phyloP scores from a whole-genome alignment of 1,140 invertebrate genomes.

The Cheumatopsyche charites region DNA sequence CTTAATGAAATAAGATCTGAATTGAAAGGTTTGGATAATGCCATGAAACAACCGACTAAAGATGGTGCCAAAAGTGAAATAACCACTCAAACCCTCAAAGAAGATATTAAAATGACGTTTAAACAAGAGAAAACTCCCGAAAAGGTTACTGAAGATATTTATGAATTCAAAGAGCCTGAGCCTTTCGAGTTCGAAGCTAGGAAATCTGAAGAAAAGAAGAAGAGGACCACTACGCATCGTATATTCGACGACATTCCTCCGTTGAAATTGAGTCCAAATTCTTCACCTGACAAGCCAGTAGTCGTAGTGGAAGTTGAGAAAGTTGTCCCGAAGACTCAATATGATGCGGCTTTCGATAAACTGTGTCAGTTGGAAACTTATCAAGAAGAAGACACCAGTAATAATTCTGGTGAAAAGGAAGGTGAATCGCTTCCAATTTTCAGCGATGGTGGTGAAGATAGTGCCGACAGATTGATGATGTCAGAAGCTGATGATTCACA shows the following conservation, averaged over 20 bases:
- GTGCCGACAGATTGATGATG: constrained; percentile 61
- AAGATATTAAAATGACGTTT: constrained; percentile 50
- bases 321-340: constrained; percentile 45
- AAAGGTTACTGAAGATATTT: constrained; percentile 73
- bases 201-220: constrained; percentile 65
- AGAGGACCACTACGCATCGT: constrained; percentile 59
- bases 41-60: constrained; percentile 57
- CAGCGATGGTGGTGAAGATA: constrained; percentile 61
- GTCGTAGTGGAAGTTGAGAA: constrained; percentile 40
- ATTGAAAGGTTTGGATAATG: constrained; percentile 75
- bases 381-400: constrained; percentile 34
- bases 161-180: constrained; percentile 89
- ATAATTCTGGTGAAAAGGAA: constrained; percentile 36
- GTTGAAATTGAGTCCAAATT: constrained; percentile 58
- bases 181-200: constrained; percentile 81
- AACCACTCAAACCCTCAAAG: constrained; percentile 50
- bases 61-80: constrained; percentile 55
- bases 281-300: constrained; percentile 50
- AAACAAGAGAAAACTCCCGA: constrained; percentile 52
- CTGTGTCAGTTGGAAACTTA: constrained; percentile 57
- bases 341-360: constrained; percentile 62
- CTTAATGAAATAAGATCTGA: constrained; percentile 83
- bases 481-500: constrained; percentile 66
- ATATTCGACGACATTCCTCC: constrained; percentile 63
- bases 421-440: constrained; percentile 54